Evolutionary conservation across 2,888 invertebrate species (phyloP).

Genomic region (Hetaerina titia): DNA sequence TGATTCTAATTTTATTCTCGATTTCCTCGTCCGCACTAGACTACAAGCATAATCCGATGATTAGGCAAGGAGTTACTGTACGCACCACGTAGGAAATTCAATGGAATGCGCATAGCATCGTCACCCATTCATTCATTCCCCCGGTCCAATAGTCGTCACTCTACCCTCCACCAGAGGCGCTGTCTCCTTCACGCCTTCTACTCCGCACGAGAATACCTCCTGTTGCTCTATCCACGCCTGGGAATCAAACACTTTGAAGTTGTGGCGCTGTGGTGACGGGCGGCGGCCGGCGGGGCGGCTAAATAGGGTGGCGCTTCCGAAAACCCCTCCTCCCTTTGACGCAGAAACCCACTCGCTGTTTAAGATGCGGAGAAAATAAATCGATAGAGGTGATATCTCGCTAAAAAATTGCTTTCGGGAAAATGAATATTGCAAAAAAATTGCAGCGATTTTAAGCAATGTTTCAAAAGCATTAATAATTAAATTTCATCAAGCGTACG

Average conservation of each 20-base stretch:
- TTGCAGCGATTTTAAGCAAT: no score
- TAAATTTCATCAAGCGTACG: no score
- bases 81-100: no score
- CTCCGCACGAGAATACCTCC: neutral
- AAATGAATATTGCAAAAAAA: neutral
- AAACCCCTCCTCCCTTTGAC: neutral
- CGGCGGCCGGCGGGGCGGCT: neutral
- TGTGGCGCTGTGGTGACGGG: neutral
- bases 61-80: no score
- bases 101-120: neutral
- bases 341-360: neutral
- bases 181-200: neutral
- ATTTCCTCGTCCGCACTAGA: no score
- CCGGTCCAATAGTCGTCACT: neutral
- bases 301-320: neutral
- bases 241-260: neutral
- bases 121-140: neutral
- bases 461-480: no score
- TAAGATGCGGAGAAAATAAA: neutral
- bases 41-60: no score
- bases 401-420: neutral
- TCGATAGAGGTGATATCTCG: neutral
- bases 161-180: neutral
- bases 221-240: neutral
- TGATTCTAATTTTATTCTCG: no score